phyloP scores from a whole-genome alignment of 2,113 vertebrate genomes.

The Ophthalmotilapia sp. region DNA sequence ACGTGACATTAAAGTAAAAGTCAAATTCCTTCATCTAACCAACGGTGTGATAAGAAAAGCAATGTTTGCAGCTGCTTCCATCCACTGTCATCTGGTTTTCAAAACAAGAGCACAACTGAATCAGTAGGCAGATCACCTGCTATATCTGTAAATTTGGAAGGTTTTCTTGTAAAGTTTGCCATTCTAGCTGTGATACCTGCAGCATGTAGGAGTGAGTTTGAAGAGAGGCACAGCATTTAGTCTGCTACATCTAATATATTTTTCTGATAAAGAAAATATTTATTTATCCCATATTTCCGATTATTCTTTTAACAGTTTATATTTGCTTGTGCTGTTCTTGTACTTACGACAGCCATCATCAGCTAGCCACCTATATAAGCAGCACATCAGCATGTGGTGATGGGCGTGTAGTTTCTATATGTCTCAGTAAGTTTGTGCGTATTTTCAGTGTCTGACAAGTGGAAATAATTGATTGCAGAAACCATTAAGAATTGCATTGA shows the following conservation, averaged over 20 bases:
- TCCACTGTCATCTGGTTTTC: neutral
- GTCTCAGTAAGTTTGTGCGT: neutral
- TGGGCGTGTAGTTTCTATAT: neutral
- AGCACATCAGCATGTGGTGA: neutral
- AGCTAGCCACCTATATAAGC: neutral
- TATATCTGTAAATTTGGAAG: neutral
- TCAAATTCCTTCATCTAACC: neutral
- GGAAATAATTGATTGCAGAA: neutral
- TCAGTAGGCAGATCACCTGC: neutral
- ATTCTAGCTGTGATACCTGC: neutral
- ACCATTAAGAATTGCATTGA: neutral
- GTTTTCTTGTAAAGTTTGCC: neutral
- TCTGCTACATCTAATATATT: neutral
- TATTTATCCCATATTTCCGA: neutral
- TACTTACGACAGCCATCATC: neutral
- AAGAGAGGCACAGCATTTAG: neutral
- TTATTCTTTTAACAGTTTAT: neutral
- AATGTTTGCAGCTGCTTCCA: neutral
- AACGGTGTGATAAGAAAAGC: neutral
- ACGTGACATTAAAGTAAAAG: neutral
- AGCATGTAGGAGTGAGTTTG: neutral
- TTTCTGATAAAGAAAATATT: neutral
- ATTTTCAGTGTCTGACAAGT: neutral
- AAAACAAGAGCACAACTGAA: neutral
- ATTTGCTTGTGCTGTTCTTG: neutral